phyloP scores from a whole-genome alignment of 2,797 vertebrate genomes.

The Ispidina picta region DNA sequence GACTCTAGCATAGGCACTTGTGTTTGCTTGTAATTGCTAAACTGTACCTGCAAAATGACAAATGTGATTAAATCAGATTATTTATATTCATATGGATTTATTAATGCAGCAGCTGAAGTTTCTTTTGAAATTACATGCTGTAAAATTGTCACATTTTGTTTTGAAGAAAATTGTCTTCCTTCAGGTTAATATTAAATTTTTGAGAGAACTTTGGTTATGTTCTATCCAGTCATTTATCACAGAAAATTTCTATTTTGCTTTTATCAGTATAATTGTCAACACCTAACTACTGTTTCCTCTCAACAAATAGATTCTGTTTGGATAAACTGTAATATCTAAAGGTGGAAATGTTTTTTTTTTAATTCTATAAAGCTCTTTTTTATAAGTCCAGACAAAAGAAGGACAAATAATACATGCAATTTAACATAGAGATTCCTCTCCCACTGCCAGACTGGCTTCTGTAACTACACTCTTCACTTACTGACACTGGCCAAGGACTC shows the following conservation, averaged over 20 bases:
- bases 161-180: conserved; percentile 47
- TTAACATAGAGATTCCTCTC: background rate
- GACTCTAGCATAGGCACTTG: conserved; percentile 84
- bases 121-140: conserved; percentile 47
- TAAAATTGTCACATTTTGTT: conserved; percentile 64
- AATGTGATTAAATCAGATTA: conserved; percentile 48
- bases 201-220: conserved; percentile 25
- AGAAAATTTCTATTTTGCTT: background rate
- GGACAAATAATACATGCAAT: background rate
- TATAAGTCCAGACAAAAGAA: background rate
- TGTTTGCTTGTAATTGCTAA: conserved; percentile 4
- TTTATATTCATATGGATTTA: conserved; percentile 56
- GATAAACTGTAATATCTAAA: background rate
- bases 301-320: background rate
- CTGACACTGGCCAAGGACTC: background rate
- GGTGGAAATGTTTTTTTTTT: background rate
- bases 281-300: background rate
- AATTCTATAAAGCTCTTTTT: background rate
- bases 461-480: background rate
- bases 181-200: conserved; percentile 63
- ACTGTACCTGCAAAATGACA: conserved; percentile 18
- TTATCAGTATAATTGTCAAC: conserved; percentile 5
- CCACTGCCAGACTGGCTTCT: background rate
- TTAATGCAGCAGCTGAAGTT: conserved; percentile 43
- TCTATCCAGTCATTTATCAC: conserved; percentile 16